Conservation (phyloP, 2,797 vertebrate species). For the Varecia variegata region DNA sequence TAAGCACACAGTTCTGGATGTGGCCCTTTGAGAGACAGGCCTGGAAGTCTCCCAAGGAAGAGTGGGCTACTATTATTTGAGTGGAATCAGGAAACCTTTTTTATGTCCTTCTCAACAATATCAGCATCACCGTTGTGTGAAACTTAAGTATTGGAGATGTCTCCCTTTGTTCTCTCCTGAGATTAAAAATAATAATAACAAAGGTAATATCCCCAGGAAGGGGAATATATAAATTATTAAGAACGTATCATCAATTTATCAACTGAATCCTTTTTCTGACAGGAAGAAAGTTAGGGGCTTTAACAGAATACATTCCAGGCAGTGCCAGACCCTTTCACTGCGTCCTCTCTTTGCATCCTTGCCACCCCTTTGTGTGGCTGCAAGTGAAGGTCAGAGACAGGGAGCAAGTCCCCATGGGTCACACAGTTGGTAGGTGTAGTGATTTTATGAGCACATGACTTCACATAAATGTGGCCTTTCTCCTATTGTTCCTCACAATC, state of each 20-base stretch:
- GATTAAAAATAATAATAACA: neutral
- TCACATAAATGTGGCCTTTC: neutral
- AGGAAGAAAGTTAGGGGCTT: neutral
- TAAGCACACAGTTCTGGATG: neutral
- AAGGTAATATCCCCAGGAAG: neutral
- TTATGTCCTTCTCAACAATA: neutral
- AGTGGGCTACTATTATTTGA: neutral
- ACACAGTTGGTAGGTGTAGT: neutral
- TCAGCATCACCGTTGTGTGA: neutral
- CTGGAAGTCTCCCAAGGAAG: neutral
- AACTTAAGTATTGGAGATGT: neutral
- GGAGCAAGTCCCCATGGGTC: neutral
- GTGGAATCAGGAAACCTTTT: neutral
- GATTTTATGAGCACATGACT: neutral
- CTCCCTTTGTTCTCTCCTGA: neutral
- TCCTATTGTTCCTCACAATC: neutral
- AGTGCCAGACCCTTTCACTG: neutral
- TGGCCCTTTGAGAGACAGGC: neutral
- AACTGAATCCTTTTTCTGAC: neutral
- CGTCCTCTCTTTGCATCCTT: neutral
- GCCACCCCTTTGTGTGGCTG: accelerated
- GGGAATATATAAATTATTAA: neutral
- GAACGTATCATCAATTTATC: neutral
- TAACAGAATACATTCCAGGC: neutral
- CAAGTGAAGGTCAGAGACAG: neutral